Percentiles rank a stretch among this genome's conserved stretches.
Evolutionary conservation across 2,797 vertebrate genomes (phyloP).

Genomic region (Macropodus opercularis): DNA sequence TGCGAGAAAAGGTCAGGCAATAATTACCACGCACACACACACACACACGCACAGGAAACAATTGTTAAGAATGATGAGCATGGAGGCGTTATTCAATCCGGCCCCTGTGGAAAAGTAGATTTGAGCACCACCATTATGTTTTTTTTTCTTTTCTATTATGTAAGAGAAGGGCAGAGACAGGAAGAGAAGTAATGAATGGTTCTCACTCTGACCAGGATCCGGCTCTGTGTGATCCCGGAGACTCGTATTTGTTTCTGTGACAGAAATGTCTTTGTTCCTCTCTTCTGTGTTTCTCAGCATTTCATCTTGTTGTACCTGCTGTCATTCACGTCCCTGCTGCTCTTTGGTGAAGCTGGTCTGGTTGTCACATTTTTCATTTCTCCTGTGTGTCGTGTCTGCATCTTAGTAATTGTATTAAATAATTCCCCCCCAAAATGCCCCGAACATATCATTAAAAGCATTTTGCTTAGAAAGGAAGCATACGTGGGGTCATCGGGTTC

Average conservation of each 20-base stretch:
- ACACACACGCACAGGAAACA: slow-evolving; percentile 51
- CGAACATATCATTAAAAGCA: no score
- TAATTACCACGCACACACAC: slow-evolving; percentile 44
- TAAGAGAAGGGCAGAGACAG: slow-evolving; percentile 51
- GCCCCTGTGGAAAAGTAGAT: slow-evolving; percentile 63
- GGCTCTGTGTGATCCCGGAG: slow-evolving; percentile 16
- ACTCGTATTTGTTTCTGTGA: no score
- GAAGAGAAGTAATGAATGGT: slow-evolving; percentile 49
- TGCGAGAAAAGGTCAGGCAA: slow-evolving; percentile 62
- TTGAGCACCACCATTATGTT: slow-evolving; percentile 54
- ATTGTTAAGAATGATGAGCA: slow-evolving; percentile 64
- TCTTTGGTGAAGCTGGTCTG: no score
- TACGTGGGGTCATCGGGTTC: no score
- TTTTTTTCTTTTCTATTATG: slow-evolving; percentile 45
- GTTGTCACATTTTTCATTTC: no score
- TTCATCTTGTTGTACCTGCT: slow-evolving; percentile 11
- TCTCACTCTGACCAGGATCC: slow-evolving; percentile 27
- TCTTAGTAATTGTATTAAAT: no score
- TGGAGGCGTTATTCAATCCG: slow-evolving; percentile 59
- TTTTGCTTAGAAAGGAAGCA: no score
- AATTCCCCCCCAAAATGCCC: no score
- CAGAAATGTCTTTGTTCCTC: background rate
- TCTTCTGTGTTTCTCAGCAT: background rate
- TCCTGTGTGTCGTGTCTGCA: no score
- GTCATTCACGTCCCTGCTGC: slow-evolving; percentile 2